These are phyloP conservation scores for Pipistrellus nathusii DNA, from an alignment of 2,797 vertebrate genomes.

Conservation along the genomic window DNA sequence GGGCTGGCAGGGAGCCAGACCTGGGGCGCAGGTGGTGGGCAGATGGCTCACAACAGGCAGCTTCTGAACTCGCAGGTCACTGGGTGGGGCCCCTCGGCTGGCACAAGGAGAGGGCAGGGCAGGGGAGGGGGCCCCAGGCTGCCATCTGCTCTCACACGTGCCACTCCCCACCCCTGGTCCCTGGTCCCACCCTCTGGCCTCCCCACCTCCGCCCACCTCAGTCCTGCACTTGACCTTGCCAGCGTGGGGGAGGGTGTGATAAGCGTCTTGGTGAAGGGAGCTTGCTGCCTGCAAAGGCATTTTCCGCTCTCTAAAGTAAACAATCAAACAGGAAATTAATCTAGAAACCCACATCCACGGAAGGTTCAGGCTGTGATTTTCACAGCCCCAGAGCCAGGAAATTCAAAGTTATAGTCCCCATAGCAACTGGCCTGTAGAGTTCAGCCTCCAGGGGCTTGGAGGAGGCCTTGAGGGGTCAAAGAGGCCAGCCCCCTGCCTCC, in stretches of 20 bases:
- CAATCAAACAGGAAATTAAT: slow-evolving; percentile 86
- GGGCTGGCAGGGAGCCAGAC: slow-evolving; percentile 25
- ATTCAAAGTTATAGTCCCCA: slow-evolving; percentile 83
- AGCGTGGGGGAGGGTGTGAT: slow-evolving; percentile 66
- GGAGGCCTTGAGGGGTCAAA: slow-evolving; percentile 54
- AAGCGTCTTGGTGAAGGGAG: slow-evolving; percentile 59
- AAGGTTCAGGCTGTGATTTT: slow-evolving; percentile 85
- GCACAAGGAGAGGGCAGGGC: not conserved
- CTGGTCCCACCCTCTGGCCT: not conserved
- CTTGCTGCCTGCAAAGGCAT: slow-evolving; percentile 79
- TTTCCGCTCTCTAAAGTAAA: slow-evolving; percentile 84
- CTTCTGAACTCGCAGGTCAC: not conserved
- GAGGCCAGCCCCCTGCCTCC: slow-evolving; percentile 29
- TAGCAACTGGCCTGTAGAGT: slow-evolving; percentile 73
- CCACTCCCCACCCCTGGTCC: not conserved
- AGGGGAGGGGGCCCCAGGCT: not conserved
- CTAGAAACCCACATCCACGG: slow-evolving; percentile 82
- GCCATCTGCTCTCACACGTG: not conserved
- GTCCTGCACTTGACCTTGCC: slow-evolving; percentile 79
- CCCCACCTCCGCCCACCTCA: slow-evolving; percentile 59
- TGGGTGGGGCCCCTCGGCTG: not conserved
- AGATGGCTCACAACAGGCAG: not conserved
- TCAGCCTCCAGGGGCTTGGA: slow-evolving; percentile 41
- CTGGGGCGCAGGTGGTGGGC: not conserved
- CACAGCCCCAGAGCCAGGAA: slow-evolving; percentile 83